Percentiles rank a stretch among this genome's conserved stretches.
Evolutionary conservation across 2,888 invertebrate genomes (phyloP).

Genomic region (Eustalomyia histrio): DNA sequence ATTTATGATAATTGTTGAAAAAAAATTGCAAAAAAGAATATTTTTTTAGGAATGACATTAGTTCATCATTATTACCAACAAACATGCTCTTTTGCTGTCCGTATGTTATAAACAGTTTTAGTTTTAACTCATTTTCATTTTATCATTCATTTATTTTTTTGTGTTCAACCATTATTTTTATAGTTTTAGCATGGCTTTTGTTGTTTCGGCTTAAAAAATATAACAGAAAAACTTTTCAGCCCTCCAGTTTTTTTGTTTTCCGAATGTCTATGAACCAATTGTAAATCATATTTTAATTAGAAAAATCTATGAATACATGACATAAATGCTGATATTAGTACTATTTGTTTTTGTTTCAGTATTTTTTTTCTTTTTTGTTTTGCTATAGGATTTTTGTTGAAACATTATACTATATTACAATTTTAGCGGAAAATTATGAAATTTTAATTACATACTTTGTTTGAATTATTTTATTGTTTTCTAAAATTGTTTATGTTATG

Average conservation of each 20-base stretch:
- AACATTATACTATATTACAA: conserved; percentile 14
- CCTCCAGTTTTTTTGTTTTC: conserved; percentile 46
- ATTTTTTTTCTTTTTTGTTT: conserved; percentile 26
- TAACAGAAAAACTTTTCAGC: conserved; percentile 28
- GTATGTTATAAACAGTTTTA: conserved; percentile 56
- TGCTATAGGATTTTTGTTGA: conserved; percentile 42
- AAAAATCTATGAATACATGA: conserved; percentile 65
- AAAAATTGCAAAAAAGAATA: conserved; percentile 11
- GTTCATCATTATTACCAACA: conserved; percentile 64
- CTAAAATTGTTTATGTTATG: conserved; percentile 1
- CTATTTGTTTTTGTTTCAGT: conserved; percentile 40
- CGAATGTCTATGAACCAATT: conserved; percentile 61
- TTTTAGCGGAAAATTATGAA: conserved; percentile 63
- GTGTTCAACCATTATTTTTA: conserved; percentile 43
- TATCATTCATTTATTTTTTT: neutral
- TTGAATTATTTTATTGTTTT: conserved; percentile 50
- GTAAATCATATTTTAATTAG: conserved; percentile 66
- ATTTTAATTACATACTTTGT: conserved; percentile 56
- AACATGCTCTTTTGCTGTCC: conserved; percentile 64
- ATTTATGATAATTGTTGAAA: conserved; percentile 63
- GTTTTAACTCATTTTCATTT: conserved; percentile 35
- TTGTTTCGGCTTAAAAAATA: conserved; percentile 48
- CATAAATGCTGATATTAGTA: conserved; percentile 58
- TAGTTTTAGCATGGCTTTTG: conserved; percentile 54
- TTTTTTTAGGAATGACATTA: conserved; percentile 51